Base-by-base conservation (phyloP, 1,140 invertebrate species). In the Psilanteris sp. region DNA sequence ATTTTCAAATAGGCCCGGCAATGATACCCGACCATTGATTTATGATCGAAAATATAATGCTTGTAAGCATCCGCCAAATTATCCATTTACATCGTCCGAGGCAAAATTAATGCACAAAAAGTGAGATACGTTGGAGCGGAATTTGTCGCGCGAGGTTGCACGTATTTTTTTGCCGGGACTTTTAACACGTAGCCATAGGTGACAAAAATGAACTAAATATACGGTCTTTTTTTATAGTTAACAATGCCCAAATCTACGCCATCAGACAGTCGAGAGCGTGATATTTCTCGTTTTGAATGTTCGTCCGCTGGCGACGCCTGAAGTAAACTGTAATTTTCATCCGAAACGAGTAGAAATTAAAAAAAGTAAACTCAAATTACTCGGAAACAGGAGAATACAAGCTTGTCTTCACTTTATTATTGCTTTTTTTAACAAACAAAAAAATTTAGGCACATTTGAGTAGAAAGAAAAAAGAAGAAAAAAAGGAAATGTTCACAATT, bases 281-380 rank as follows among this genome's bases (percentile, higher is more conserved):
- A 52, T 70, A 67, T 75, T 74, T 68, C 67, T 57, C 77, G 66
- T 75, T 75, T 59, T 52, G 55, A 66, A 66, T 71, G 54, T 71
- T 67, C 24, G 41, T 70, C 70, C 57, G 41, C 61, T 70, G 73
- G 59, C 67, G 32, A 71, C 31, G 76, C 71, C 77, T 34, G 50
- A 64, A 68, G 70, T 70, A 54, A 79, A 68, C 59, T 59, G 57
- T 72, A 77, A 80, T 78, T 78, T 74, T 71, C 70, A 46, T 31
- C 24, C 46, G 70, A 66, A 74, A 70, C 54, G 54, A 48, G 55
- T 20, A 43, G 31, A 68, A 59, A 50, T 70, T 46, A 61, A 68
- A 59, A 55, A 61, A 70, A 73, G 66, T 61, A 43, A 37, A 62
- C 50, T 14, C 37, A 20, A 22, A 70, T 76, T 37, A 68, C 57